Percentiles rank a stretch among this genome's conserved stretches.
Conservation (phyloP, 2,113 vertebrate genomes). For the Sakesphorus luctuosus region DNA sequence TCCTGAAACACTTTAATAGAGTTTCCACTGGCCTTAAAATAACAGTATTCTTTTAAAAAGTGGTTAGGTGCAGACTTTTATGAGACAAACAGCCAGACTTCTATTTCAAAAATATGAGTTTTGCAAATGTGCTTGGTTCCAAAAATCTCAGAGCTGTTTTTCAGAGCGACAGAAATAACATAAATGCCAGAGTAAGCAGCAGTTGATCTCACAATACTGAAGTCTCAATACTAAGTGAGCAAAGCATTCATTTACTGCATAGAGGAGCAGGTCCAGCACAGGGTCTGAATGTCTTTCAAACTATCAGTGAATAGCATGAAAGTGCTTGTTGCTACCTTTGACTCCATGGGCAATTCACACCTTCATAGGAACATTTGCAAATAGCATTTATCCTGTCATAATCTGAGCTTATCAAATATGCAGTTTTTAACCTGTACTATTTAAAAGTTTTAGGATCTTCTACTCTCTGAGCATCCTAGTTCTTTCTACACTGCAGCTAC, state of each 20-base stretch:
- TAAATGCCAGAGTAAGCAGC: neutral
- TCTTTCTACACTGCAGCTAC: neutral
- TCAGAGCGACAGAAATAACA: neutral
- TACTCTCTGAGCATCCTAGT: neutral
- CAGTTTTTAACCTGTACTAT: neutral
- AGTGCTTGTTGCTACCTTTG: neutral
- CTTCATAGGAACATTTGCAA: neutral
- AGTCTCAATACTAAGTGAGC: neutral
- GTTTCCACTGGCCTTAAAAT: conserved; percentile 47
- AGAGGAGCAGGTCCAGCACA: neutral
- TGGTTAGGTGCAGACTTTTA: neutral
- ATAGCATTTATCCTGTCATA: neutral
- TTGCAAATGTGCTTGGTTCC: conserved; percentile 17
- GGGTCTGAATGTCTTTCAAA: neutral
- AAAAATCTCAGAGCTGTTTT: neutral
- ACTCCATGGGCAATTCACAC: neutral
- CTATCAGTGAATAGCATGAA: neutral
- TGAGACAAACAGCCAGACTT: neutral
- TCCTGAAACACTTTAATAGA: neutral
- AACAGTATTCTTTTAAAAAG: neutral
- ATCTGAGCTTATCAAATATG: neutral
- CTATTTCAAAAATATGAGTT: neutral
- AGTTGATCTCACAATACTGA: neutral
- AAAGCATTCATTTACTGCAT: neutral
- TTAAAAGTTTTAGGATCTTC: neutral